phyloP scores from a whole-genome alignment of 2,888 invertebrate genomes.

The Drosophila mimica region DNA sequence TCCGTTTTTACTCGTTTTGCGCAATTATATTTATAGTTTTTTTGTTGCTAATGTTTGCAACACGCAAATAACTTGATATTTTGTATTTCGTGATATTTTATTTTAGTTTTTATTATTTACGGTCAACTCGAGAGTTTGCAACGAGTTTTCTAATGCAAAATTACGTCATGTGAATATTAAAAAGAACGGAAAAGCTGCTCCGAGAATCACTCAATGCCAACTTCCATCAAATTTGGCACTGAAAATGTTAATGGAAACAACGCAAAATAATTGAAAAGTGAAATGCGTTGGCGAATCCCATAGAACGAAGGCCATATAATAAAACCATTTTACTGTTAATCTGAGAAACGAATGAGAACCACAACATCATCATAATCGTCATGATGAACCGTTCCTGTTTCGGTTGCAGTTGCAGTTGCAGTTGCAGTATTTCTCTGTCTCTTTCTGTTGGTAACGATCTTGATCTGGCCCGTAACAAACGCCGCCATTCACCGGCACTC shows the following conservation, averaged over 20 bases:
- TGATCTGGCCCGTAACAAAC: slow-evolving; percentile 33
- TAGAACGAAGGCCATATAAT: slow-evolving; percentile 16
- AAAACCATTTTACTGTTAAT: background rate
- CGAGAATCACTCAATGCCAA: slow-evolving; percentile 10
- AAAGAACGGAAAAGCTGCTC: background rate
- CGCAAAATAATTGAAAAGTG: slow-evolving; percentile 41
- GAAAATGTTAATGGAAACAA: slow-evolving; percentile 25
- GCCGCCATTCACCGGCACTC: slow-evolving; percentile 38
- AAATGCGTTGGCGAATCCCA: slow-evolving; percentile 51
- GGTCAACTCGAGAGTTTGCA: slow-evolving; percentile 41
- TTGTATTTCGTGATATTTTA: slow-evolving; percentile 26
- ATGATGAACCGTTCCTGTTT: slow-evolving; percentile 33
- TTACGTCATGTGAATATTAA: slow-evolving; percentile 31
- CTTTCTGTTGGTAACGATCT: slow-evolving; percentile 24
- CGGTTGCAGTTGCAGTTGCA: slow-evolving; percentile 29
- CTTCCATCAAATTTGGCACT: slow-evolving; percentile 36
- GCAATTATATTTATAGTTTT: background rate
- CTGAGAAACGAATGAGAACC: background rate
- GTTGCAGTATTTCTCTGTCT: slow-evolving; percentile 13
- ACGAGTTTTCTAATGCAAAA: slow-evolving; percentile 35
- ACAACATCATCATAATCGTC: background rate
- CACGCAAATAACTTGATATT: slow-evolving; percentile 67
- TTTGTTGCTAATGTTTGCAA: slow-evolving; percentile 35
- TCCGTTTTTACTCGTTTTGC: slow-evolving; percentile 38
- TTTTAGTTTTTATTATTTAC: slow-evolving; percentile 38